Conservation (phyloP, 2,797 vertebrate species). For the Phataginus tricuspis region DNA sequence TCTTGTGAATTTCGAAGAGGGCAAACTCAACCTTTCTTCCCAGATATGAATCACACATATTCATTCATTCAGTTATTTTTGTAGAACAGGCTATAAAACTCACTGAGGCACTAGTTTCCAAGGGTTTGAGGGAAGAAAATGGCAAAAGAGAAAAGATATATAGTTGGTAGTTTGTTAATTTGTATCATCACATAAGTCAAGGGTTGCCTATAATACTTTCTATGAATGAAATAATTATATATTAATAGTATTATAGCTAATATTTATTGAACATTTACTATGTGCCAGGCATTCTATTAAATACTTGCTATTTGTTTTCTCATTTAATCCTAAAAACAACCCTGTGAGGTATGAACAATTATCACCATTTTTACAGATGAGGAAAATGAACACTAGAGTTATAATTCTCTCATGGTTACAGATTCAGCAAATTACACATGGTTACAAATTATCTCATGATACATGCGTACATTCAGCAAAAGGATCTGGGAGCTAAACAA, state of each 20-base stretch:
- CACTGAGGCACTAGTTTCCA: background rate
- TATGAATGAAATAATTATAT: background rate
- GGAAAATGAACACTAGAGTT: background rate
- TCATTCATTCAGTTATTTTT: background rate
- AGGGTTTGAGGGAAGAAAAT: background rate
- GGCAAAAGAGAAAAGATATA: background rate
- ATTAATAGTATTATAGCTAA: background rate
- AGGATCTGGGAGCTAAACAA: background rate
- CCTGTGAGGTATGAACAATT: background rate
- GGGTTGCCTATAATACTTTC: background rate
- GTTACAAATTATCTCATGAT: background rate
- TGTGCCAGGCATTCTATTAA: background rate
- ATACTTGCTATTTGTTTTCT: background rate
- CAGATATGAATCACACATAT: background rate
- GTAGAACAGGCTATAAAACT: slow-evolving; percentile 41
- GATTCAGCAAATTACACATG: background rate
- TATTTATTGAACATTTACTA: background rate
- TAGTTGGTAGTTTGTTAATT: background rate
- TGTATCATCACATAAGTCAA: background rate
- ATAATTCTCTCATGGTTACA: background rate
- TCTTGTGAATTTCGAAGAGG: background rate
- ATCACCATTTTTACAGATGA: background rate
- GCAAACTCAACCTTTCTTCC: background rate
- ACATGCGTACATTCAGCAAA: background rate
- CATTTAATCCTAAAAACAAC: background rate